These are phyloP conservation scores for Aphrophora alni DNA, from an alignment of 2,888 invertebrate genomes.

Conservation along the genomic window DNA sequence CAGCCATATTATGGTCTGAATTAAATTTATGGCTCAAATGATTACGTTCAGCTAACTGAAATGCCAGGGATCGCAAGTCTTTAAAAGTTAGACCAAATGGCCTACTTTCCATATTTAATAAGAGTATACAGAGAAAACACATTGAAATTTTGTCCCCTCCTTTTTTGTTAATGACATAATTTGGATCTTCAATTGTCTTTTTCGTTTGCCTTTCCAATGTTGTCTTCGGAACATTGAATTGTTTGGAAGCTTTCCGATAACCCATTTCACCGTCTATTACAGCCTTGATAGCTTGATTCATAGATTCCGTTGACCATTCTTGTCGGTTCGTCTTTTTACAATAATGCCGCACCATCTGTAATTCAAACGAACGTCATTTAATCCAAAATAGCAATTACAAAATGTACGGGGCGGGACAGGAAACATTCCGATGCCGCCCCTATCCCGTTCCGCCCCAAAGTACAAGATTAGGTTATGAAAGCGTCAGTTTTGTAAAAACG, in stretches of 20 bases:
- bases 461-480: no score
- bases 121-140: background rate
- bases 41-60: slow-evolving; percentile 48
- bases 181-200: background rate
- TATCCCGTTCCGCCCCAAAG: no score
- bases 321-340: no score
- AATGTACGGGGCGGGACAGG: no score
- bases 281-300: no score
- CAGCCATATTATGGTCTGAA: background rate
- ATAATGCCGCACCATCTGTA: no score
- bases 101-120: slow-evolving; percentile 21
- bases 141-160: background rate
- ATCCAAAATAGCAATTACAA: no score
- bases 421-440: no score
- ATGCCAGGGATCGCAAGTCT: slow-evolving; percentile 50
- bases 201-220: background rate
- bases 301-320: no score
- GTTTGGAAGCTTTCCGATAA: background rate
- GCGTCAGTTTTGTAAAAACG: no score
- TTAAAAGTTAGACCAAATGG: slow-evolving; percentile 52
- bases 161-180: background rate
- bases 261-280: no score
- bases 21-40: slow-evolving; percentile 51
- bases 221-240: background rate
- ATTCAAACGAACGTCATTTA: no score